Base-by-base conservation (phyloP, 2,888 invertebrate species). In the Polylopha cassiicola region DNA sequence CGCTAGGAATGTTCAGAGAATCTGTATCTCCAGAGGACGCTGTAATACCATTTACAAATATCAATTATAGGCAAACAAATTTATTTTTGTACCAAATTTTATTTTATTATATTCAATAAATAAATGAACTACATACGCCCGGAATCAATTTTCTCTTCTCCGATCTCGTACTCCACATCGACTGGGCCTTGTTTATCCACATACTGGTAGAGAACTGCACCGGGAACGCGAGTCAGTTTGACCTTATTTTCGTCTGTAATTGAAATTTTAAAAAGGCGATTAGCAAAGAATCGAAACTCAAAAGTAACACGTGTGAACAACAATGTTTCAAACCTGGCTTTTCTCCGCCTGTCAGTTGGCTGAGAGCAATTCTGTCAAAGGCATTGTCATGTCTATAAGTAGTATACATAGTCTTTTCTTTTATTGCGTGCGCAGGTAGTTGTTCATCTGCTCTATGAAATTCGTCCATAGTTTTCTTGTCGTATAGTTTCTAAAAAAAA, bases 301-400 rank as follows among this genome's bases (percentile, higher is more conserved):
- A 11, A 23, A 9, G 4, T 4, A 4, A 16, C 15, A 18, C 30
- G 2, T 8, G 5, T 22, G 4, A 31, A n/a, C 6, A 15, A 28
- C 4, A 17, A 13, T 22, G 27, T 9, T 3, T 5, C 45, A 57
- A 23, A 82, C 82, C 78, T 10, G 74, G 73, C 39, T 48, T 68
- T 0, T 76, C 73, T 1, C 79, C 81, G 8, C 51, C 66, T 6
- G 78, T 80, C 4, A 79, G 67, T 42, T 85, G 84, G 24, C 82
- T 81, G 0, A 80, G 50, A 0, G 84, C 82, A 11, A 70, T 55
- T 28, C 78, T 66, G 32, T 85, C 84, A 37, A 63, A 85, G 0
- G 70, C 76, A 23, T 81, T 82, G 34, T 80, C 75, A 4, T 62
- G 53, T 16, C 48, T 55, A 50, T 80, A 84, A 0, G 69, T 73